Evolutionary conservation across 2,797 vertebrate species (phyloP).

Genomic region (Tragopan temminckii): DNA sequence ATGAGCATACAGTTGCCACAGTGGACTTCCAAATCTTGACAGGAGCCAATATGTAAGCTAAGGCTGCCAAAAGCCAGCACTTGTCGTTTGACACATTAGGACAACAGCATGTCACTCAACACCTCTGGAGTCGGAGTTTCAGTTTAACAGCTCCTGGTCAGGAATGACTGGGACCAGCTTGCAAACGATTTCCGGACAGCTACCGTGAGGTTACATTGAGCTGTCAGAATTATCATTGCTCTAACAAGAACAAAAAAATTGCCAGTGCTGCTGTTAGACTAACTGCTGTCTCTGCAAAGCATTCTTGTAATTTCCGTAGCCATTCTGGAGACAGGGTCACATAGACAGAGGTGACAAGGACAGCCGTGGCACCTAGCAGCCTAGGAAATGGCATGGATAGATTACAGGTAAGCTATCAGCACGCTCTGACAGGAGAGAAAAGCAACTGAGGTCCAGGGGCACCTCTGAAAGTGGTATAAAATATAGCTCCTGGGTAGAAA

Average conservation of each 20-base stretch:
- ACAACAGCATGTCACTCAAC: background rate
- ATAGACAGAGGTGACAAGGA: background rate
- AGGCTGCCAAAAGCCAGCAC: slow-evolving; percentile 17
- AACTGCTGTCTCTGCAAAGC: background rate
- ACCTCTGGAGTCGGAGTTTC: background rate
- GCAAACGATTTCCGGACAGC: background rate
- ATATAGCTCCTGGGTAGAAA: background rate
- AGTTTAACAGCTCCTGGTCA: background rate
- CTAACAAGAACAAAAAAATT: background rate
- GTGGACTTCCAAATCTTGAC: background rate
- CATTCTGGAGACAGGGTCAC: background rate
- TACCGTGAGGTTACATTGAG: background rate
- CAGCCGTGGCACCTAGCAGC: background rate
- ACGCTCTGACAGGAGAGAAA: background rate
- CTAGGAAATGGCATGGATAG: background rate
- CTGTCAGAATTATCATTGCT: slow-evolving; percentile 33
- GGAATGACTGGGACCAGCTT: background rate
- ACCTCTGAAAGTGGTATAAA: background rate
- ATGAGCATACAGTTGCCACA: background rate
- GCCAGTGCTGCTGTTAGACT: background rate
- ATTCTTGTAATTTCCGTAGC: background rate
- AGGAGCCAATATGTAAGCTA: background rate
- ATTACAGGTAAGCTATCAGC: background rate
- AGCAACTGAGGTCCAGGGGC: background rate
- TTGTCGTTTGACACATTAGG: slow-evolving; percentile 12